phyloP scores from a whole-genome alignment of 2,797 vertebrate genomes.

The Lates japonicus region DNA sequence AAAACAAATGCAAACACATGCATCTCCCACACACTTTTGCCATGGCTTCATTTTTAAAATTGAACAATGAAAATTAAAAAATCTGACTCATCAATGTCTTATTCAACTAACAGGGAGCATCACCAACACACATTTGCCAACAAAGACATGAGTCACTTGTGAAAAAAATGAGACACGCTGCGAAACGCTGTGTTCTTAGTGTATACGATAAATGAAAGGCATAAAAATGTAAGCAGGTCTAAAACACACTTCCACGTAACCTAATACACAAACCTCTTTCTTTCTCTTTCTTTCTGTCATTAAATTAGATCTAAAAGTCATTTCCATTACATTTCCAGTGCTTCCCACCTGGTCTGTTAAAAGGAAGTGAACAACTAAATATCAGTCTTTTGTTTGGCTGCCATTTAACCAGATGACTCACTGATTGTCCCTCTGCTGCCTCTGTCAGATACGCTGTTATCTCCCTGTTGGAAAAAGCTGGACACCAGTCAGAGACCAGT shows the following conservation, averaged over 20 bases:
- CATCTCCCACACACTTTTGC: neutral
- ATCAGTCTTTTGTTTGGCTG: conserved; percentile 63
- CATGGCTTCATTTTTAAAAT: neutral
- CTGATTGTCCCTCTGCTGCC: conserved; percentile 35
- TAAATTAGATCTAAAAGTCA: conserved; percentile 32
- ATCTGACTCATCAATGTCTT: conserved; percentile 14
- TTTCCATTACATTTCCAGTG: neutral
- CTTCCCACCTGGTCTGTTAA: conserved; percentile 6
- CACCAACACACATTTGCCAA: conserved; percentile 1
- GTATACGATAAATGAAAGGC: neutral
- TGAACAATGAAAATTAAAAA: conserved; percentile 7
- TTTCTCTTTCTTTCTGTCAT: neutral
- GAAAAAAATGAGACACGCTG: conserved; percentile 14
- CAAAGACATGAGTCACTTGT: neutral
- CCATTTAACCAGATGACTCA: conserved; percentile 55
- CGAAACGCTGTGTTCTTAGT: neutral
- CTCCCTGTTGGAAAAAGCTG: conserved; percentile 27
- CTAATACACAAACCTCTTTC: neutral
- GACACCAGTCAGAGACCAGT: conserved; percentile 34
- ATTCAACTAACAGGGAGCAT: conserved; percentile 8
- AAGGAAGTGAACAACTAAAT: conserved; percentile 43
- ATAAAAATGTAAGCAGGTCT: conserved; percentile 16
- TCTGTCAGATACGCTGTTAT: conserved; percentile 52
- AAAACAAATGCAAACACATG: conserved; percentile 11
- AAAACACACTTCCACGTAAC: conserved; percentile 4